phyloP scores from a whole-genome alignment of 2,888 invertebrate species.

The Orthosia gracilis region DNA sequence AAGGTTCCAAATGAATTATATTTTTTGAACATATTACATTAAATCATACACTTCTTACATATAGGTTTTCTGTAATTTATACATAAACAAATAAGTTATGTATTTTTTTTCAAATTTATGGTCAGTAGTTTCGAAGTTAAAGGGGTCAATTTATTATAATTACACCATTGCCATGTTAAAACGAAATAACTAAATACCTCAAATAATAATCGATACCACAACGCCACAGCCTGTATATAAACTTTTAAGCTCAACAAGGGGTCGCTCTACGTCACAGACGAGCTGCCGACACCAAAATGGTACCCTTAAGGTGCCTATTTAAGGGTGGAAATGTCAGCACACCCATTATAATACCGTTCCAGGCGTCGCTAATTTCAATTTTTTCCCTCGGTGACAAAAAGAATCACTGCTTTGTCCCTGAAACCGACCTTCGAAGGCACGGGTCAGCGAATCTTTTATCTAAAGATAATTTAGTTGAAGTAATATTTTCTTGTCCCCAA shows the following conservation, averaged over 20 bases:
- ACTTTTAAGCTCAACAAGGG: slow-evolving; percentile 59
- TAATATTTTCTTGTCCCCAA: slow-evolving; percentile 63
- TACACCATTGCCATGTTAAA: too few species aligned
- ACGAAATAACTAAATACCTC: too few species aligned
- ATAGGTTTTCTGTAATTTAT: too few species aligned
- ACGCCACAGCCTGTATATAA: slow-evolving; percentile 45
- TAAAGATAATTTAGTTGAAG: slow-evolving; percentile 69
- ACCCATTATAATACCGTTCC: slow-evolving; percentile 64
- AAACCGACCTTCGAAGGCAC: slow-evolving; percentile 69
- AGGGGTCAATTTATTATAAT: too few species aligned
- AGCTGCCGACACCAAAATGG: slow-evolving; percentile 65
- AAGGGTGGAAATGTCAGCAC: slow-evolving; percentile 67
- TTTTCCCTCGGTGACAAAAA: slow-evolving; percentile 62
- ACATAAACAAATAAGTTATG: too few species aligned
- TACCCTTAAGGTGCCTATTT: slow-evolving; percentile 61
- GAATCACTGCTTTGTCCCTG: slow-evolving; percentile 70
- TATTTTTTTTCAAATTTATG: too few species aligned
- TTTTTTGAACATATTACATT: too few species aligned
- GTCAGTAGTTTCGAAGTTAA: too few species aligned
- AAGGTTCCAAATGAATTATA: too few species aligned
- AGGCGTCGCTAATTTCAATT: slow-evolving; percentile 69
- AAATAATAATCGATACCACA: background rate
- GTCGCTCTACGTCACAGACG: slow-evolving; percentile 59
- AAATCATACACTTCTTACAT: too few species aligned
- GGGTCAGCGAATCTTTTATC: slow-evolving; percentile 71